Conservation (phyloP, 2,797 vertebrate species). For the Cossypha caffra region DNA sequence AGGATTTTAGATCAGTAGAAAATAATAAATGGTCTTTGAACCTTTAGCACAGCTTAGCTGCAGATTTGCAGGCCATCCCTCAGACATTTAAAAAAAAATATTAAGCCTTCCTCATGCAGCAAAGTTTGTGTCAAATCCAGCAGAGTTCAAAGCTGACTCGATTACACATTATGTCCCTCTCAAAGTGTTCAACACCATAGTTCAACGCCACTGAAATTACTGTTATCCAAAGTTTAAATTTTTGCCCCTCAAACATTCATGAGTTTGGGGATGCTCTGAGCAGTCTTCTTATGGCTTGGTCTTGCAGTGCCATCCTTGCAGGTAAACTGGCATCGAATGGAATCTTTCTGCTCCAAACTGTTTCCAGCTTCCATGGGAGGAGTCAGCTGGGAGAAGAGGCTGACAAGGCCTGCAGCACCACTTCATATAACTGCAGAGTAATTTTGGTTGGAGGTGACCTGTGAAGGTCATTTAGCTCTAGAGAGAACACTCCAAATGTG, state of each 20-base stretch:
- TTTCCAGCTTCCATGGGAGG: background rate
- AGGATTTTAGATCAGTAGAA: constrained; percentile 37
- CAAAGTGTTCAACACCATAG: background rate
- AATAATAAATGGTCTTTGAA: constrained; percentile 40
- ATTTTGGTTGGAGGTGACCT: background rate
- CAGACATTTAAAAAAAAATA: background rate
- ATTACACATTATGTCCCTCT: background rate
- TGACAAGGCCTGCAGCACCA: background rate
- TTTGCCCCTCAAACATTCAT: background rate
- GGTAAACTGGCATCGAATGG: rapidly evolving
- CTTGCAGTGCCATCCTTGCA: background rate
- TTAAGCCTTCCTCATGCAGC: background rate
- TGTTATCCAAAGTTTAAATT: background rate
- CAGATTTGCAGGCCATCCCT: background rate
- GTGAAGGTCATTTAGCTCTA: background rate
- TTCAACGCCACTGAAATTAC: background rate
- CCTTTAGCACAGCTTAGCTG: background rate
- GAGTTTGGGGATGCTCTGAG: background rate
- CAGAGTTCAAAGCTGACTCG: background rate
- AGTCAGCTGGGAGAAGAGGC: background rate
- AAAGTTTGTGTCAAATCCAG: background rate
- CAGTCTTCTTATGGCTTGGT: background rate
- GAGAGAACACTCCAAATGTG: background rate
- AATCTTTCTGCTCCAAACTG: background rate
- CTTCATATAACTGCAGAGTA: background rate